A percentile compares a stretch with the other conserved stretches of the same genome.
phyloP scores from a whole-genome alignment of 92 coral and sea anemone genomes.

The Porites evermanni region DNA sequence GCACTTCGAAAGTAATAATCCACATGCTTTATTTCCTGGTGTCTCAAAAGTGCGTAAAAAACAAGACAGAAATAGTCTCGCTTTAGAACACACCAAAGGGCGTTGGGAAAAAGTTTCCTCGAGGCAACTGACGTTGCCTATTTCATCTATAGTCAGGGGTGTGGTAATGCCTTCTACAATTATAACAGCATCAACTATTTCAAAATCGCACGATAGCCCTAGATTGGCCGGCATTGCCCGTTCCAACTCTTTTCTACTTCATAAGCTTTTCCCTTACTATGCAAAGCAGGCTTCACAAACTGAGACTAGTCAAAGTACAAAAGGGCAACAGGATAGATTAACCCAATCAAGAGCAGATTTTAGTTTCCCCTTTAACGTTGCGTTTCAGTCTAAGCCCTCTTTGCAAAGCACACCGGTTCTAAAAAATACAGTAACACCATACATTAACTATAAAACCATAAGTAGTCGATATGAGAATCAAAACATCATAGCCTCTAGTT shows the following conservation, averaged over 20 bases:
- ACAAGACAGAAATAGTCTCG: conserved; percentile 3
- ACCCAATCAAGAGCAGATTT: no score
- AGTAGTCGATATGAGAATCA: not conserved
- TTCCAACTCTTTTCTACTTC: conserved; percentile 1
- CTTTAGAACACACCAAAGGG: not conserved
- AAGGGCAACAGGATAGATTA: not conserved
- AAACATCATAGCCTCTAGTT: not conserved
- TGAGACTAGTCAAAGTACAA: not conserved
- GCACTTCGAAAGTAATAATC: not conserved
- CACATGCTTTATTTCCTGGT: not conserved
- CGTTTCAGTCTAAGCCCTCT: not conserved
- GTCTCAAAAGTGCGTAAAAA: not conserved
- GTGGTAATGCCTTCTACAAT: not conserved
- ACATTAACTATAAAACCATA: not conserved
- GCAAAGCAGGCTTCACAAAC: not conserved
- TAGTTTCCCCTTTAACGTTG: not conserved
- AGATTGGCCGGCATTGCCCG: not conserved
- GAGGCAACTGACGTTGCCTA: not conserved
- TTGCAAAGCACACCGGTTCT: not conserved
- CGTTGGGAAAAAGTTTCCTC: not conserved
- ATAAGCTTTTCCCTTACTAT: conserved; percentile 9
- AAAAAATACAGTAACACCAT: not conserved
- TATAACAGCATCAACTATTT: not conserved
- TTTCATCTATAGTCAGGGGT: not conserved
- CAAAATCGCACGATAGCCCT: not conserved